Evolutionary conservation across 2,888 invertebrate species (phyloP).

Genomic region (Chalcis sispes): DNA sequence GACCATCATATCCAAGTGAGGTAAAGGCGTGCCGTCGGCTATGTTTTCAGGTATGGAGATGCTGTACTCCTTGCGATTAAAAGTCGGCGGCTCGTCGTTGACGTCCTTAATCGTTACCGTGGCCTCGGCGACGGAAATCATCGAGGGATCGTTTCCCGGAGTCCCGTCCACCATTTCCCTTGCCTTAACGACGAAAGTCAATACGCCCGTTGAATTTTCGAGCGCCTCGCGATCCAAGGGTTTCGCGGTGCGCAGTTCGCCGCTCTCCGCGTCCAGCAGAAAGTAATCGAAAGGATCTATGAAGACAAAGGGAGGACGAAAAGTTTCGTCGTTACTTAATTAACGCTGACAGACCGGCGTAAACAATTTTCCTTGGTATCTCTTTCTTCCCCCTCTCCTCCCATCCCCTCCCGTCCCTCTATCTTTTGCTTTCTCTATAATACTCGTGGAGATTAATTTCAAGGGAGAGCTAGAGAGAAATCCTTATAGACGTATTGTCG

Average conservation of each 20-base stretch:
- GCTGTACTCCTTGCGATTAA: constrained; percentile 88
- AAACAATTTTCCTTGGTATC: no score
- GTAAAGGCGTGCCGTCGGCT: constrained; percentile 87
- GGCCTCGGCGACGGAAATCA: constrained; percentile 84
- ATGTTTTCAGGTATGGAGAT: constrained; percentile 90
- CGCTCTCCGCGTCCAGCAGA: constrained; percentile 85
- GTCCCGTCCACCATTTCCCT: constrained; percentile 86
- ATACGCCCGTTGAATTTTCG: constrained; percentile 86
- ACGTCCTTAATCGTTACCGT: constrained; percentile 92
- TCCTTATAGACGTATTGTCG: no score
- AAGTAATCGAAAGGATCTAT: constrained; percentile 93
- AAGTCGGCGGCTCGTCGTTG: constrained; percentile 91
- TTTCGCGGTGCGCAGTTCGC: constrained; percentile 89
- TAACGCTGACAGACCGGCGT: no score
- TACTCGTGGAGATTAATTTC: no score
- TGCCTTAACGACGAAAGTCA: constrained; percentile 88
- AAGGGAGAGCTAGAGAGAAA: no score
- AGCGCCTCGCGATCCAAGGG: constrained; percentile 91
- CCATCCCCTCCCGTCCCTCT: no score
- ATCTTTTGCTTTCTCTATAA: no score
- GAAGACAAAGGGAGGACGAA: no score
- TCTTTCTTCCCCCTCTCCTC: no score
- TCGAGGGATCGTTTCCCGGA: constrained; percentile 82
- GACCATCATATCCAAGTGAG: constrained; percentile 89
- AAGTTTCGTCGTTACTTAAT: no score